Conservation (phyloP, 2,113 vertebrate genomes). For the Conger conger region DNA sequence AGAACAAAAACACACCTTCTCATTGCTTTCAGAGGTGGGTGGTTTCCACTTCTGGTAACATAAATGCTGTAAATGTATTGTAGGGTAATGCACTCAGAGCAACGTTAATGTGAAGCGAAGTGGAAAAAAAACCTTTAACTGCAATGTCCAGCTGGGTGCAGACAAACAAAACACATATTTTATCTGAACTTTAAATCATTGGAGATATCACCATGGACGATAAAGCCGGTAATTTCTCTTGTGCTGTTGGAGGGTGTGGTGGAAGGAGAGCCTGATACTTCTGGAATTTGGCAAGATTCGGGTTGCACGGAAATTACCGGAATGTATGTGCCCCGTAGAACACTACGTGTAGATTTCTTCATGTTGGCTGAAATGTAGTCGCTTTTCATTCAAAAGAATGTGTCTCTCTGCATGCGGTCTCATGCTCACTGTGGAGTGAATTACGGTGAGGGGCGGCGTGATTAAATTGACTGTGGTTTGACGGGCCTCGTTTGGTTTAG, state of each 20-base stretch:
- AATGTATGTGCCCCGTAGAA: neutral
- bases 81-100: neutral
- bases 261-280: neutral
- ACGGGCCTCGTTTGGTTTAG: neutral
- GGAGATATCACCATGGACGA: neutral
- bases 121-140: neutral
- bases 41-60: neutral
- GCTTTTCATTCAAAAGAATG: neutral
- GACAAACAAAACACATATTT: neutral
- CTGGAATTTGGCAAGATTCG: neutral
- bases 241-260: neutral
- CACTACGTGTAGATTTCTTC: neutral
- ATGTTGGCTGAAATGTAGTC: neutral
- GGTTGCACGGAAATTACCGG: neutral
- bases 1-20: neutral
- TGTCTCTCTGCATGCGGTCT: neutral
- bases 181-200: neutral
- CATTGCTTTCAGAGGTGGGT: neutral
- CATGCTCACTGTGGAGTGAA: neutral
- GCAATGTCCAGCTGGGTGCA: neutral
- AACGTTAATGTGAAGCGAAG: neutral
- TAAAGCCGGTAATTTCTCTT: neutral
- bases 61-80: neutral
- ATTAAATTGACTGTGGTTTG: neutral
- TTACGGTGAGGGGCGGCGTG: neutral